Conservation (phyloP, 2,113 vertebrate species). For the Eurypyga helias region DNA sequence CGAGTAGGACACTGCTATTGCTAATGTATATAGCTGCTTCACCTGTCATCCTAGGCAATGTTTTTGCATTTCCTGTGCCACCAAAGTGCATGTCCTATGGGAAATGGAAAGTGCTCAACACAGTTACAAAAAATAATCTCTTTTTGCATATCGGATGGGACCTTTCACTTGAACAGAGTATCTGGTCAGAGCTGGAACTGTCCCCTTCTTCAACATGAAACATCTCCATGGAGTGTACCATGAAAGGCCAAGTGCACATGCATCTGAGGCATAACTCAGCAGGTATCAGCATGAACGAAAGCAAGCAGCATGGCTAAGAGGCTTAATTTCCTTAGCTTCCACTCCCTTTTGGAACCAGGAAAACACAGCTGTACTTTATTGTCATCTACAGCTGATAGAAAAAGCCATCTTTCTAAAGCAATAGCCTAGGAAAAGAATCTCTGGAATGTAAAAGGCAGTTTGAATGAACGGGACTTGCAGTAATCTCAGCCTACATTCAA, state of each 20-base stretch:
- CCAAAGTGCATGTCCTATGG: background rate
- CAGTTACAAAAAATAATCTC: background rate
- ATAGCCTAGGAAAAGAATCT: background rate
- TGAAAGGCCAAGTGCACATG: background rate
- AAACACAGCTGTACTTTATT: background rate
- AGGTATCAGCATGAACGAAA: background rate
- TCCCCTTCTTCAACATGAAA: background rate
- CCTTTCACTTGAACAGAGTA: background rate
- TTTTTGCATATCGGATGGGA: background rate
- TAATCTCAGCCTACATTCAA: background rate
- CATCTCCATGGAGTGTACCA: background rate
- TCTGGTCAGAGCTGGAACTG: background rate
- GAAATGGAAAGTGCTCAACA: background rate
- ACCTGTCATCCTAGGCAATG: background rate
- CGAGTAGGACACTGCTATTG: background rate
- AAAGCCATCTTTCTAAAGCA: background rate
- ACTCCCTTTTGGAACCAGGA: background rate
- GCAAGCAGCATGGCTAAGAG: accelerated
- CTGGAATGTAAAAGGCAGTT: background rate
- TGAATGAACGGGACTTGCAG: background rate
- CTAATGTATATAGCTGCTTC: background rate
- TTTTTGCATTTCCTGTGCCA: background rate
- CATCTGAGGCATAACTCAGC: background rate
- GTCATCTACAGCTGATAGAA: background rate
- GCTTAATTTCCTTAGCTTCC: background rate